Evolutionary conservation across 2,888 invertebrate genomes (phyloP).

Genomic region (Sphaerophoria rueppellii): DNA sequence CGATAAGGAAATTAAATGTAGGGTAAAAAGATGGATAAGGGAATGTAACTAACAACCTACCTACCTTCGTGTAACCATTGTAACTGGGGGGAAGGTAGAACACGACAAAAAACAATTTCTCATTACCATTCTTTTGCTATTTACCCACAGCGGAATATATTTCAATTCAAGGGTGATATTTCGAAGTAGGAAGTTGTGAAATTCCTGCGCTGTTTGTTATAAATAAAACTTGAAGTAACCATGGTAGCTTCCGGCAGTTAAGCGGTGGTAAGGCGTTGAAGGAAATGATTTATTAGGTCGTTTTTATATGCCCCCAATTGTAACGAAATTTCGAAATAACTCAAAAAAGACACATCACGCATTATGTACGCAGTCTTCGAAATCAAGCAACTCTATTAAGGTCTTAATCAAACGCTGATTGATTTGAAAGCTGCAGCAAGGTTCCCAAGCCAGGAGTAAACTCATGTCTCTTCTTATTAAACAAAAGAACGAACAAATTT

Average conservation of each 20-base stretch:
- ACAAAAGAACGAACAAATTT: too few relatives aligned
- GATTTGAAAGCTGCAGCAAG: too few relatives aligned
- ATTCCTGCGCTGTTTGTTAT: slow-evolving; percentile 1
- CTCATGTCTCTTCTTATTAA: too few relatives aligned
- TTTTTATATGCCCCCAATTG: background rate
- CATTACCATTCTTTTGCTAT: background rate
- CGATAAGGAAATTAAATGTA: slow-evolving; percentile 3
- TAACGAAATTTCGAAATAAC: too few relatives aligned
- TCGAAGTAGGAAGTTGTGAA: slow-evolving; percentile 2
- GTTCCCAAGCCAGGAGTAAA: too few relatives aligned
- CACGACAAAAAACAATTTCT: background rate
- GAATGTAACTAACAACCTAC: background rate
- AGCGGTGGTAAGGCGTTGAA: background rate
- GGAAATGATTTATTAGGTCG: background rate
- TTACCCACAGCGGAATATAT: background rate
- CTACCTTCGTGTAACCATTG: slow-evolving; percentile 5
- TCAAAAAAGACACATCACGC: too few relatives aligned
- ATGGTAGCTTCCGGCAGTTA: slow-evolving; percentile 11
- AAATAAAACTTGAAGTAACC: background rate
- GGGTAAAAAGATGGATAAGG: slow-evolving; percentile 26
- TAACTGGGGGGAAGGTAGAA: background rate
- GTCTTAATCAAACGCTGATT: too few relatives aligned
- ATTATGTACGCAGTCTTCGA: too few relatives aligned
- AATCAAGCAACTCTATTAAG: too few relatives aligned
- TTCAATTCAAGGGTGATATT: background rate